Percentiles rank a stretch among this genome's conserved stretches.
Evolutionary conservation across 2,113 vertebrate genomes (phyloP).

Genomic region (Orientallactaga bullata): DNA sequence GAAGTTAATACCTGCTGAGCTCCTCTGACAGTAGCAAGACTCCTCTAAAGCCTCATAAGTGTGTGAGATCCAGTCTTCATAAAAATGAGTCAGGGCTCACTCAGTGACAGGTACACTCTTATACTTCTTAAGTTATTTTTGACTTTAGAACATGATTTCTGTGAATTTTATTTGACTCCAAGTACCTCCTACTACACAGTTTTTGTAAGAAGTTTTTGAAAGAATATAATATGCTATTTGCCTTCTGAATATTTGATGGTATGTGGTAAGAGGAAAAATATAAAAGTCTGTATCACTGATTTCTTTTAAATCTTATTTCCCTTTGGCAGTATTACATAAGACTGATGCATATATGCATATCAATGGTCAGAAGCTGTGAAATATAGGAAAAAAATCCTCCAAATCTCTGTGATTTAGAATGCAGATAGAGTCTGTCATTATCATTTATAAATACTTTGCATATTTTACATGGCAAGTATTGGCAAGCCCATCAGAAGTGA

Average conservation of each 20-base stretch:
- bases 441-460: neutral
- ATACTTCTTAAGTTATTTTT: constrained; percentile 61
- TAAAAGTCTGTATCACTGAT: neutral
- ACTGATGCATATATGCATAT: neutral
- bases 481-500: neutral
- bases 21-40: constrained; percentile 45
- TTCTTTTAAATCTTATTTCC: neutral
- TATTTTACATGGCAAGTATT: neutral
- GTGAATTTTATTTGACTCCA: constrained; percentile 46
- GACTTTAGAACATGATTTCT: constrained; percentile 59
- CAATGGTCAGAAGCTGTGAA: neutral
- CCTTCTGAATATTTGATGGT: constrained; percentile 30
- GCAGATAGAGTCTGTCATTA: neutral
- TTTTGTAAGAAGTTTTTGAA: constrained; percentile 25
- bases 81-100: constrained; percentile 72
- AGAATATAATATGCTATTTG: neutral
- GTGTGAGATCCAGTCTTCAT: constrained; percentile 63
- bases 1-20: constrained; percentile 66
- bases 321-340: neutral
- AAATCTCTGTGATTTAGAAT: neutral
- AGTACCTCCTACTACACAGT: constrained; percentile 37
- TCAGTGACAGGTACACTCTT: constrained; percentile 67
- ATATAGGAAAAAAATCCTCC: neutral
- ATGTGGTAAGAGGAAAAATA: neutral
- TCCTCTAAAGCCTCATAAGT: constrained; percentile 48